Evolutionary conservation across 1,140 invertebrate species (phyloP), one percentile per base, ranked within the genome.

Genomic region (Linepithema humile): DNA sequence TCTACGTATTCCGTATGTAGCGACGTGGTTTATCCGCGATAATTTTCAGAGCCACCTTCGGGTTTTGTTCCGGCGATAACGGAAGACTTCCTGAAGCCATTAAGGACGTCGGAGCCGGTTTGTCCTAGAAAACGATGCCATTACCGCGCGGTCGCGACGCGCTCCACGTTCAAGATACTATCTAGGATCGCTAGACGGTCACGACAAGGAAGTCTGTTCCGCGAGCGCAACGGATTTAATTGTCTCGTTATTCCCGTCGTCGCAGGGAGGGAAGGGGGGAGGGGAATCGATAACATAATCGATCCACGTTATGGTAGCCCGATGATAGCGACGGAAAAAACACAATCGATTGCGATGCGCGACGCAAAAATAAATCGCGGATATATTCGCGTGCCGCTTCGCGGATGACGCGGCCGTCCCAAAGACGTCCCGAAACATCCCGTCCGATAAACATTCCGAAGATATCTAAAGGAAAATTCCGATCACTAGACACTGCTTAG

Each of bases 1-100:
- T 75, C 26, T 0, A 72, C 29, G 29, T 10, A 73, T 12, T 17
- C 12, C 32, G 35, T 48, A 65, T 38, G 6, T 17, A 38, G 10
- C 40, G 32, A 12, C 35, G 20, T 15, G 10, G 29, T 55, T 59
- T 74, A 74, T 82, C 85, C 55, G 23, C 26, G 70, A 32, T 43
- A 29, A 80, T 70, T 64, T 78, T 1, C 7, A 26, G 35, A 62
- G 26, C 23, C 9, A 77, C 70, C 85, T 84, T 73, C 35, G 59
- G 69, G 84, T 72, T 80, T 73, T 75, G 73, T 82, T 88, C 85
- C 85, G 75, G 55, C 43, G 85, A 85, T 88, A 88, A 88, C 74
- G 75, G 57, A 59, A 43, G 55, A 84, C 74, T 88, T 88, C 87
- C 87, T 64, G 62, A 29, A 35, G 29, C 43, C 26, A 87, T 88